Evolutionary conservation across 2,888 invertebrate genomes (phyloP).

Genomic region (Ryuthela nishihirai): DNA sequence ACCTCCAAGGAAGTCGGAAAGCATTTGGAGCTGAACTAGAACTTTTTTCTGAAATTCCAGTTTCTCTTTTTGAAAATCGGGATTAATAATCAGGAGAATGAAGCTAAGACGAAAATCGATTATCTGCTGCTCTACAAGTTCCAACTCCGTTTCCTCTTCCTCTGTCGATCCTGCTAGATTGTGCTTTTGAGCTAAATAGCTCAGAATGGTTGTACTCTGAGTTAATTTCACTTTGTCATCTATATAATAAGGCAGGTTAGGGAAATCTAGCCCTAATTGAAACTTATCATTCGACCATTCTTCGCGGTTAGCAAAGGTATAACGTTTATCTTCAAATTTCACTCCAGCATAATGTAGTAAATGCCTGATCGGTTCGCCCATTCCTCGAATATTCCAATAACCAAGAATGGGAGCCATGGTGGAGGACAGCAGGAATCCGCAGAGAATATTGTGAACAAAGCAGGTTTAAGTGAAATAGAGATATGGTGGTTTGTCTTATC

Average conservation of each 20-base stretch:
- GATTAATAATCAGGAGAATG: neutral
- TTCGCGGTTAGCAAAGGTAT: neutral
- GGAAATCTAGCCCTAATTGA: neutral
- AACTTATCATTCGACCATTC: too few relatives aligned
- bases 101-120: neutral
- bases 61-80: neutral
- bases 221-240: neutral
- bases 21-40: neutral
- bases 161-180: neutral
- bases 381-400: too few relatives aligned
- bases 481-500: too few relatives aligned
- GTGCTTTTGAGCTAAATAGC: constrained; percentile 1
- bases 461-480: too few relatives aligned
- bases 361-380: too few relatives aligned
- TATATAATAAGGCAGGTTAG: neutral
- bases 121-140: neutral
- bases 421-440: too few relatives aligned
- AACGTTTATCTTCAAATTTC: neutral
- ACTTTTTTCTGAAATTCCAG: neutral
- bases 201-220: constrained; percentile 4
- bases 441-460: too few relatives aligned
- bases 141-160: neutral
- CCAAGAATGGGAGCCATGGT: too few relatives aligned
- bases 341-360: too few relatives aligned
- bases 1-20: neutral